These are phyloP conservation scores for Tanytarsus gracilentus DNA, from an alignment of 2,888 invertebrate genomes.

Conservation along the genomic window DNA sequence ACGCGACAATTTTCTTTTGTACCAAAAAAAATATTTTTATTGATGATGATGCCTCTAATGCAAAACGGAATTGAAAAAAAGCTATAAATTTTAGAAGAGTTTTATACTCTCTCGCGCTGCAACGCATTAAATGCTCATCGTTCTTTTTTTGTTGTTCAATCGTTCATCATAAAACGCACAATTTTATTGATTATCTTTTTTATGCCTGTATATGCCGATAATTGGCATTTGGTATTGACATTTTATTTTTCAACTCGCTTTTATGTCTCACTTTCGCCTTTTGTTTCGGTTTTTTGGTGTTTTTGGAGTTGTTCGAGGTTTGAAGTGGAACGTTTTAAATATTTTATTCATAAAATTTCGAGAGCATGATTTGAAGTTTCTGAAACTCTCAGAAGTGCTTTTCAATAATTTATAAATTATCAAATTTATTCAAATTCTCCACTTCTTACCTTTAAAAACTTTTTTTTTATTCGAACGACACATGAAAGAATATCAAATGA, in stretches of 20 bases:
- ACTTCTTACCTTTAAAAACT: too few relatives aligned
- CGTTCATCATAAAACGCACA: slow-evolving; percentile 20
- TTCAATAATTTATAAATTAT: too few relatives aligned
- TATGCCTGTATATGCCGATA: background rate
- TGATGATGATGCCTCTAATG: slow-evolving; percentile 21
- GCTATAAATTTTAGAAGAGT: slow-evolving; percentile 10
- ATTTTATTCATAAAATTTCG: too few relatives aligned
- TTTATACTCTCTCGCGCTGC: slow-evolving; percentile 9
- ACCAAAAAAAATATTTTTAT: background rate
- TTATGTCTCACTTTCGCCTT: background rate
- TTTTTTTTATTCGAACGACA: too few relatives aligned
- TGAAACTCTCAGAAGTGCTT: too few relatives aligned
- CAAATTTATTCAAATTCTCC: too few relatives aligned
- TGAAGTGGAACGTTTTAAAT: too few relatives aligned
- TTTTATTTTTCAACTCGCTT: background rate
- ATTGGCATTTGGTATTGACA: background rate
- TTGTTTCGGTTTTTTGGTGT: background rate
- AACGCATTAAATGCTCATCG: too few relatives aligned
- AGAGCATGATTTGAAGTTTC: too few relatives aligned
- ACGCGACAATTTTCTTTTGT: background rate
- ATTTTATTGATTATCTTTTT: slow-evolving; percentile 14
- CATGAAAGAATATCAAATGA: too few relatives aligned
- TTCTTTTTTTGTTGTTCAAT: slow-evolving; percentile 9
- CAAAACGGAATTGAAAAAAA: slow-evolving; percentile 17
- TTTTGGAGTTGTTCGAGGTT: background rate